These are phyloP conservation scores for Stegophylla sp. DNA, from an alignment of 2,888 invertebrate species.

Conservation along the genomic window DNA sequence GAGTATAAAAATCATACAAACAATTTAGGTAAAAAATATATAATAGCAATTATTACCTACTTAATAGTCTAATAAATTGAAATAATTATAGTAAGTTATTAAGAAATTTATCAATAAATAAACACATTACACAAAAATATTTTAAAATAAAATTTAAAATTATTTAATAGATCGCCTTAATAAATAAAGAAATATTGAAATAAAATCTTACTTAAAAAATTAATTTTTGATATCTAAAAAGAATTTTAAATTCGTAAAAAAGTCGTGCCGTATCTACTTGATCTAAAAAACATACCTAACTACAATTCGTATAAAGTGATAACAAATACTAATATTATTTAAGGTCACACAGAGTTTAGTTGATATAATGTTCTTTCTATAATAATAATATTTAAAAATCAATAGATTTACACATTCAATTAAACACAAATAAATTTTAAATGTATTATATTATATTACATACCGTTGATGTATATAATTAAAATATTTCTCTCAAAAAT, in stretches of 20 bases:
- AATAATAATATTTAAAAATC: conserved; percentile 7
- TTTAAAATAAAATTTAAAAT: not conserved
- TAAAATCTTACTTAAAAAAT: not conserved
- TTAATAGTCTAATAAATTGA: too few relatives aligned
- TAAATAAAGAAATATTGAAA: not conserved
- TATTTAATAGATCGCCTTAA: not conserved
- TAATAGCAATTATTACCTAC: too few relatives aligned
- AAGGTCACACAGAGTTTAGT: not conserved
- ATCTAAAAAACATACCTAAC: conserved; percentile 4
- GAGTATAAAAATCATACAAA: too few relatives aligned
- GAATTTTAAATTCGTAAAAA: conserved; percentile 10
- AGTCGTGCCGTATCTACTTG: conserved; percentile 24
- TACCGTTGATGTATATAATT: not conserved
- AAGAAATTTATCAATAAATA: too few relatives aligned
- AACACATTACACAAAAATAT: not conserved
- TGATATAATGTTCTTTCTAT: not conserved
- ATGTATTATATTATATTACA: not conserved
- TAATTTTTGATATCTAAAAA: not conserved
- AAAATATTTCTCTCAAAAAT: too few relatives aligned
- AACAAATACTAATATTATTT: not conserved
- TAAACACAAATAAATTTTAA: not conserved
- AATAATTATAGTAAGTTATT: too few relatives aligned
- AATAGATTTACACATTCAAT: not conserved
- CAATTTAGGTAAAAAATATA: too few relatives aligned
- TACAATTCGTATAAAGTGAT: not conserved